These are phyloP conservation scores for Bombus confusus DNA, from an alignment of 1,140 invertebrate genomes.

Conservation along the genomic window DNA sequence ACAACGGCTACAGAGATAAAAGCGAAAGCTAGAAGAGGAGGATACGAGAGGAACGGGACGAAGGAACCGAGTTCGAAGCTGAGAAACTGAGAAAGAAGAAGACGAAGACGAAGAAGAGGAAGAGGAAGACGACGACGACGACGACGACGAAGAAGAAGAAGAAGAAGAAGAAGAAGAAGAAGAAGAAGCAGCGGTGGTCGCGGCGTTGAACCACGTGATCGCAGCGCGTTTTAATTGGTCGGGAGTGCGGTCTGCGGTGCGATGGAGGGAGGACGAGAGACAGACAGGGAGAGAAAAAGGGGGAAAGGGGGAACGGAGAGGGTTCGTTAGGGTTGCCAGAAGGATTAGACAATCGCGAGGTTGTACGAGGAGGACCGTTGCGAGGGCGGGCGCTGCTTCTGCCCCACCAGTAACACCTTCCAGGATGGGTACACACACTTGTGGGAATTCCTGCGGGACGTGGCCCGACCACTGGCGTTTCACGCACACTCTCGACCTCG, in stretches of 20 bases:
- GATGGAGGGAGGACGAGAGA: slow-evolving; percentile 61
- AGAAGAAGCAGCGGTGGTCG: slow-evolving; percentile 31
- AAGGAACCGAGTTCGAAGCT: not conserved
- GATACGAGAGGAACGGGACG: not conserved
- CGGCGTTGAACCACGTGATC: slow-evolving; percentile 76
- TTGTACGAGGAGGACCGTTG: slow-evolving; percentile 62
- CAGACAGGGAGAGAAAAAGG: slow-evolving; percentile 52
- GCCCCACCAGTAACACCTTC: slow-evolving; percentile 80
- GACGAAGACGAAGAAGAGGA: slow-evolving; percentile 19
- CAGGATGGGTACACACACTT: slow-evolving; percentile 70
- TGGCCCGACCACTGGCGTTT: slow-evolving; percentile 33
- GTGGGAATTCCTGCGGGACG: slow-evolving; percentile 61
- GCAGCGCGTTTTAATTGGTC: slow-evolving; percentile 81
- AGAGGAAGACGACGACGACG: slow-evolving; percentile 20
- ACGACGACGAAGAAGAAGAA: slow-evolving; percentile 47
- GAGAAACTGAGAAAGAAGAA: slow-evolving; percentile 20
- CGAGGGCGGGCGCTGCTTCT: slow-evolving; percentile 77
- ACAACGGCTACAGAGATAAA: slow-evolving; percentile 34
- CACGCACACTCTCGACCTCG: slow-evolving; percentile 38
- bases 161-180: slow-evolving; percentile 50
- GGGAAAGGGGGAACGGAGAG: slow-evolving; percentile 53
- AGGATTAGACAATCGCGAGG: slow-evolving; percentile 76
- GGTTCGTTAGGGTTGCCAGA: slow-evolving; percentile 74
- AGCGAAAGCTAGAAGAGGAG: slow-evolving; percentile 11
- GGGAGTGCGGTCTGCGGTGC: slow-evolving; percentile 61